Conservation (phyloP, 2,888 invertebrate species). For the Polydrusus cervinus region DNA sequence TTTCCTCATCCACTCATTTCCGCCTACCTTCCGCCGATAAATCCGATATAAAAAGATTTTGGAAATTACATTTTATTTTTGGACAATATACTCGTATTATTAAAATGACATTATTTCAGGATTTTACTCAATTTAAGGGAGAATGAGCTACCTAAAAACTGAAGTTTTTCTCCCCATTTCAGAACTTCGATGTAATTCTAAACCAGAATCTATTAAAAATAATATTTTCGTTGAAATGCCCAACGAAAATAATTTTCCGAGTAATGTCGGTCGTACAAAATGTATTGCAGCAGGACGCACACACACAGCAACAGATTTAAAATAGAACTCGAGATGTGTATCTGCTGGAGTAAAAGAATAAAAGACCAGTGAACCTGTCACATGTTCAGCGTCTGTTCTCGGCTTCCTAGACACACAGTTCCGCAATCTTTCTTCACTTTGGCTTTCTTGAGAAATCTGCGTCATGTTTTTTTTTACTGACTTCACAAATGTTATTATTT, state of each 20-base stretch:
- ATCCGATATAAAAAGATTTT: too few species aligned
- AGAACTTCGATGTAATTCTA: too few species aligned
- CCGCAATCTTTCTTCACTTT: conserved; percentile 52
- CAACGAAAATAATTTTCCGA: conserved; percentile 46
- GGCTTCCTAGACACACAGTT: conserved; percentile 50
- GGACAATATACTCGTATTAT: too few species aligned
- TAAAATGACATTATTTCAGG: too few species aligned
- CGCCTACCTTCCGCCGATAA: too few species aligned
- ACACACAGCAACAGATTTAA: conserved; percentile 46
- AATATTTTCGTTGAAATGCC: background rate
- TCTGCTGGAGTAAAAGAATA: conserved; percentile 43
- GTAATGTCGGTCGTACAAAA: conserved; percentile 31
- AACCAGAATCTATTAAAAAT: too few species aligned
- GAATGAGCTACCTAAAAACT: too few species aligned
- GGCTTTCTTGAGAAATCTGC: conserved; percentile 37
- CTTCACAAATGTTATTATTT: conserved; percentile 27
- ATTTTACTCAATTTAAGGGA: too few species aligned
- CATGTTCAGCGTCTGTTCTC: conserved; percentile 50
- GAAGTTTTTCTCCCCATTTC: too few species aligned
- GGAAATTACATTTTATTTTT: too few species aligned
- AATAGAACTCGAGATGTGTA: conserved; percentile 42
- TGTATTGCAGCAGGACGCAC: conserved; percentile 10
- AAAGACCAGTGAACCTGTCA: conserved; percentile 54
- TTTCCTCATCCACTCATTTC: too few species aligned
- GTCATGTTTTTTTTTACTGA: conserved; percentile 38